Base-by-base conservation (phyloP, 2,797 vertebrate genomes). In the Rousettus madagascariensis region DNA sequence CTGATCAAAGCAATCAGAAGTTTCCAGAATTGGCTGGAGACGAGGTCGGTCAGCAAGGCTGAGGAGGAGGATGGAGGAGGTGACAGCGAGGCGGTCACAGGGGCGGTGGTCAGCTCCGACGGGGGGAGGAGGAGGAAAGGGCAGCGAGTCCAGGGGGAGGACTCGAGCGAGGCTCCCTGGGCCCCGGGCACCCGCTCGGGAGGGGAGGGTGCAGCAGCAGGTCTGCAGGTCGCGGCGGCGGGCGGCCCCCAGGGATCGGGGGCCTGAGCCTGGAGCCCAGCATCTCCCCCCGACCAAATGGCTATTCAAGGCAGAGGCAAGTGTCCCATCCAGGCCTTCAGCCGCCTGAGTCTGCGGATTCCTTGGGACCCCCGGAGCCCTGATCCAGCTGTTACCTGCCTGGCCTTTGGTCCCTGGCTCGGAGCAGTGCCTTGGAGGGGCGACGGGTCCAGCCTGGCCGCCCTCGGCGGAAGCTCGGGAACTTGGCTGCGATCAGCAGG, bases 261-360 rank as follows among this genome's bases (percentile, higher is more conserved):
- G 19, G 9, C 33, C 49, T 26, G 57, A 8, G 28, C 20, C 15
- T 38, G 19, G 59, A 57, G 30, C 63, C 49, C 19, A 30, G 75
- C 38, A 61, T 5, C 0, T 6, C 33, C 13, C 49, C 19, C 8
- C 0, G 0, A 33, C 8, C 1, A 4, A 16, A 0, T 51, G 69
- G 51, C 69, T 46, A 8, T 13, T 38, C 53, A 30, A n/a, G 59
- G 13, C 46, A 22, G 6, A 38, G 28, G 46, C 22, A 20, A n/a
- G 12, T 4, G 9, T 49, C 20, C 63, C 28, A 10, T 51, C 9
- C 0, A 7, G 28, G 28, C 17, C 15, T 49, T 24, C 19, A 26
- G 59, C 80, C 19, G 7, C 10, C 1, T 46, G n/a, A 20, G 26
- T 28, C 72, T 26, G 26, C 12, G 4, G 19, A 28, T 30, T 12